phyloP scores from a whole-genome alignment of 2,888 invertebrate species.

The Clistopyga incitator region DNA sequence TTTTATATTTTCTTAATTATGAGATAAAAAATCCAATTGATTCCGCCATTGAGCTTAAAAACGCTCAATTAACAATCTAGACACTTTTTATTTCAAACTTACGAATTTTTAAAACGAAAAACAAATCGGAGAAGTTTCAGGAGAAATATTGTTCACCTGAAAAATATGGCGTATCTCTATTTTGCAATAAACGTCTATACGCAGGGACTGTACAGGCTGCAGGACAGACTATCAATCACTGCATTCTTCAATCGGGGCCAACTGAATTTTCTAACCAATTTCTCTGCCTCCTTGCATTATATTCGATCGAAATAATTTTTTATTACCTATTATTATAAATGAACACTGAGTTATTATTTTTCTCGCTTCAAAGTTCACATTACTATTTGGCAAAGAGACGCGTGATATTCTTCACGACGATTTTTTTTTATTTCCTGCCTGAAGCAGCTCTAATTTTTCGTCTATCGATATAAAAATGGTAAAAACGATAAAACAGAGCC shows the following conservation, averaged over 20 bases:
- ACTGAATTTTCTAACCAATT: constrained; percentile 23
- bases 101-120: no score
- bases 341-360: constrained; percentile 51
- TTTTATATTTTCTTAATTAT: no score
- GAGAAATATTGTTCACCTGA: no score
- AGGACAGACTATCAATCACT: constrained; percentile 6
- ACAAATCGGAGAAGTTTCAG: no score
- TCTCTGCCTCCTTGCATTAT: not conserved
- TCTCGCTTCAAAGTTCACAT: constrained; percentile 5
- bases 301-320: constrained; percentile 61
- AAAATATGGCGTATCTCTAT: not conserved
- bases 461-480: no score
- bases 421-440: no score
- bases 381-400: no score
- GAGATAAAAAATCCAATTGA: no score
- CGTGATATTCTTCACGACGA: no score
- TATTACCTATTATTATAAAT: constrained; percentile 44
- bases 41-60: no score
- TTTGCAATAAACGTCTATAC: not conserved
- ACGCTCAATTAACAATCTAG: no score
- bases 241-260: constrained; percentile 33
- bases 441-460: no score
- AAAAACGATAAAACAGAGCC: not conserved
- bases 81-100: not conserved
- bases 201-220: not conserved